These are phyloP conservation scores for Gymnoscopelus microlampas DNA, from an alignment of 2,797 vertebrate genomes.

Conservation along the genomic window DNA sequence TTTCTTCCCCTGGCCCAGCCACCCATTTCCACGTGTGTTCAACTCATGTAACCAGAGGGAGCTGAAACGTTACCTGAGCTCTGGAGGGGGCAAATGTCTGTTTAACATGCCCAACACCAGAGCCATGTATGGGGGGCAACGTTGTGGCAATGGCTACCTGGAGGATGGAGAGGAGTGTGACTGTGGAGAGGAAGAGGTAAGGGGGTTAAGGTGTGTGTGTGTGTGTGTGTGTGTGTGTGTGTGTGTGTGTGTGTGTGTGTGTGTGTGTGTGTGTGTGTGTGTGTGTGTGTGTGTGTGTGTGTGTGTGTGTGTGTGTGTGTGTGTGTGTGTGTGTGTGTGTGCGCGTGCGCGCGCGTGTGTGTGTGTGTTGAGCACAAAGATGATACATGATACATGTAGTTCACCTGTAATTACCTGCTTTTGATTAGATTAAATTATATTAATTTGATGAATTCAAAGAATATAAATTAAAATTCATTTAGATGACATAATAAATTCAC, in stretches of 20 bases:
- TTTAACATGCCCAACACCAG: conserved; percentile 93
- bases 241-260: conserved; percentile 1
- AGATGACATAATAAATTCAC: no score
- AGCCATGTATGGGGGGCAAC: conserved; percentile 89
- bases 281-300: conserved; percentile 1
- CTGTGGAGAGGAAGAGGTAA: conserved; percentile 95
- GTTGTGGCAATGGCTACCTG: conserved; percentile 96
- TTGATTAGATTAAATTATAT: no score
- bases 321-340: conserved; percentile 11
- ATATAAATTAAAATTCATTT: no score
- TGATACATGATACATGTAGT: no score
- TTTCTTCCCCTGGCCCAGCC: conserved; percentile 69
- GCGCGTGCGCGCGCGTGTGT: background rate
- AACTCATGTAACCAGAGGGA: conserved; percentile 91
- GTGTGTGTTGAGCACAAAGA: conserved; percentile 3
- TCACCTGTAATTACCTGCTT: no score
- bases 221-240: conserved; percentile 11
- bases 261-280: background rate
- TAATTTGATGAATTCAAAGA: no score
- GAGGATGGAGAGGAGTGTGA: conserved; percentile 98
- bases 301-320: background rate
- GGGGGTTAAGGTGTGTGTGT: conserved; percentile 3
- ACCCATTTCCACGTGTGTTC: conserved; percentile 94
- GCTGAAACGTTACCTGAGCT: conserved; percentile 89
- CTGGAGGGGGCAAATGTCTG: conserved; percentile 97